Evolutionary conservation across 2,113 vertebrate genomes (phyloP), one percentile per base, ranked within the genome.

Genomic region (Nerophis ophidion): DNA sequence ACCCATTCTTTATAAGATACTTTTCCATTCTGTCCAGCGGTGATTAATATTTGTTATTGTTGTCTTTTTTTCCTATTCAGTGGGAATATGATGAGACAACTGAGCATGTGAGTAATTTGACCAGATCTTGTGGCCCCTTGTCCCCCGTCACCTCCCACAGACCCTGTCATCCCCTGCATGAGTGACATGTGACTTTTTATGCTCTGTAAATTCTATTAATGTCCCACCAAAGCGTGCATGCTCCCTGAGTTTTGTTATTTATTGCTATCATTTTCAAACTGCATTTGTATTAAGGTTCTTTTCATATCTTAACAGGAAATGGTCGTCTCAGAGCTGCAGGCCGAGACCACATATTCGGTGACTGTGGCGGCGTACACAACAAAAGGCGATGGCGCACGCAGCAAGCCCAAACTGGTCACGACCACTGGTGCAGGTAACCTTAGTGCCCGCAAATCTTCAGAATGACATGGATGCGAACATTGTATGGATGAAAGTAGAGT

Each of bases 31-130:
- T 61, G 53, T 72, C 11, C 16, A 56, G 8, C 17, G 60, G 45
- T 70, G 55, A 70, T 59, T 42, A 34, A 17, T 73, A 17, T 76
- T 55, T 68, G 57, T 79, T 66, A 57, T 48, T 63, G 74, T 63
- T 90, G 11, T 79, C 35, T 89, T 84, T 91, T 91, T 90, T 90
- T 66, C 89, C 88, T 74, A 87, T 91, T 92, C 92, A 98, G 96
- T 98, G 94, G 96, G 95, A 98, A 92, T 95, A 93, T 91, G 96
- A 98, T 94, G 97, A 99, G 92, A 89, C 95, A 88, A 86, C 94
- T 83, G 97, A 98, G 92, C 94, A 99, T 92, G 97, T 99, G 88
- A 99, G 97, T 99, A 95, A 72, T 59, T 63, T 16, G 70, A 48
- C 26, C 58, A 35, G 9, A 35, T 56, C 36, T 53, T 63, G 19